phyloP scores from a whole-genome alignment of 2,797 vertebrate genomes.

The Artibeus jamaicensis region DNA sequence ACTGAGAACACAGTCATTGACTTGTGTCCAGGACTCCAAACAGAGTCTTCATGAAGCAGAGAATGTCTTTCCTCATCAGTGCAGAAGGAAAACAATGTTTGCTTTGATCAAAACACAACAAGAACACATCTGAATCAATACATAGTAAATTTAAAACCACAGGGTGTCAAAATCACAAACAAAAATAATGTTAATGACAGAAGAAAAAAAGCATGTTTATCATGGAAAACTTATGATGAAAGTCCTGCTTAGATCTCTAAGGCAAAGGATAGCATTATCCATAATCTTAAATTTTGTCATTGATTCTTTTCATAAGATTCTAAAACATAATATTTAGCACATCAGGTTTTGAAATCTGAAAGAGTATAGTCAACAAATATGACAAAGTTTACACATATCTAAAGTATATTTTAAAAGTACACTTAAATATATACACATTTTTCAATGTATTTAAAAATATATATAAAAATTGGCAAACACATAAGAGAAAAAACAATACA shows the following conservation, averaged over 20 bases:
- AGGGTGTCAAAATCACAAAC: constrained; percentile 77
- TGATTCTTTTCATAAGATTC: constrained; percentile 45
- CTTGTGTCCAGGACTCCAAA: background rate
- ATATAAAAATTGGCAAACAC: background rate
- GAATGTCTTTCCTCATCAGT: background rate
- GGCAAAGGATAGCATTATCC: constrained; percentile 44
- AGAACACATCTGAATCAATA: constrained; percentile 71
- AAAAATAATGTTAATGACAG: constrained; percentile 78
- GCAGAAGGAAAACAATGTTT: constrained; percentile 63
- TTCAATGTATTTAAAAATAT: background rate
- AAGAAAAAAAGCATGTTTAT: constrained; percentile 71
- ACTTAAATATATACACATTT: background rate
- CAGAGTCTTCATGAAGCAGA: background rate
- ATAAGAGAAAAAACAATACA: background rate
- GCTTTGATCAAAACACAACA: constrained; percentile 75
- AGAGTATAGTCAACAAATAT: background rate
- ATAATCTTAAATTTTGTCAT: constrained; percentile 64
- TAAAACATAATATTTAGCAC: background rate
- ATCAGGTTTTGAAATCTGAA: background rate
- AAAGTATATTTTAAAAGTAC: background rate
- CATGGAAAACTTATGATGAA: constrained; percentile 77
- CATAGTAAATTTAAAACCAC: constrained; percentile 73
- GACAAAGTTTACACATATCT: background rate
- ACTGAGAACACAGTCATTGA: background rate
- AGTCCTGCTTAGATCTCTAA: constrained; percentile 64